Conservation (phyloP, 2,888 invertebrate species). For the Phytoseiulus persimilis region DNA sequence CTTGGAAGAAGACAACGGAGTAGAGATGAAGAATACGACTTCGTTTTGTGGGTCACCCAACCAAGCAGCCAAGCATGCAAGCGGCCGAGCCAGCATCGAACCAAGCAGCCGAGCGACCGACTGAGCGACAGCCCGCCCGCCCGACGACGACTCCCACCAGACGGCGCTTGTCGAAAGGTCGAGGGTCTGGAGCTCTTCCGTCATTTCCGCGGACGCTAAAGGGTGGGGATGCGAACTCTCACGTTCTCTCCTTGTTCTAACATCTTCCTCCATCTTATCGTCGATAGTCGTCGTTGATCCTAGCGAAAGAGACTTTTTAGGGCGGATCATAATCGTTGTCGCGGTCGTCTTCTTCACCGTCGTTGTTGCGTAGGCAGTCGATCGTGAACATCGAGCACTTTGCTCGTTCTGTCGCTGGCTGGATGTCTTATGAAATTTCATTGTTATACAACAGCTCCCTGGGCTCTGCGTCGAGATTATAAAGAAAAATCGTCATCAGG, state of each 20-base stretch:
- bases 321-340: not conserved
- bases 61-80: not conserved
- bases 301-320: not conserved
- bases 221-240: not conserved
- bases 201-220: not conserved
- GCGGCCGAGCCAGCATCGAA: not conserved
- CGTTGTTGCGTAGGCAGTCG: not conserved
- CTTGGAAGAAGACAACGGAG: not conserved
- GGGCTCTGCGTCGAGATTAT: too few relatives aligned
- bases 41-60: not conserved
- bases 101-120: not conserved
- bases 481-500: too few relatives aligned
- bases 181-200: not conserved
- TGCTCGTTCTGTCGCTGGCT: not conserved
- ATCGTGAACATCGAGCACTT: not conserved
- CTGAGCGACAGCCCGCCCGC: too few relatives aligned
- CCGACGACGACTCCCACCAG: not conserved
- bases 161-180: not conserved
- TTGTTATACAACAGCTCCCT: not conserved
- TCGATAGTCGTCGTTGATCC: not conserved
- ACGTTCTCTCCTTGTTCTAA: not conserved
- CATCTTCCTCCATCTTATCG: not conserved
- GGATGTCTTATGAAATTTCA: not conserved
- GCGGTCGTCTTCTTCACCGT: not conserved
- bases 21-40: not conserved